Evolutionary conservation across 2,888 invertebrate genomes (phyloP), one percentile per base, ranked within the genome.

Genomic region (Patella pellucida): DNA sequence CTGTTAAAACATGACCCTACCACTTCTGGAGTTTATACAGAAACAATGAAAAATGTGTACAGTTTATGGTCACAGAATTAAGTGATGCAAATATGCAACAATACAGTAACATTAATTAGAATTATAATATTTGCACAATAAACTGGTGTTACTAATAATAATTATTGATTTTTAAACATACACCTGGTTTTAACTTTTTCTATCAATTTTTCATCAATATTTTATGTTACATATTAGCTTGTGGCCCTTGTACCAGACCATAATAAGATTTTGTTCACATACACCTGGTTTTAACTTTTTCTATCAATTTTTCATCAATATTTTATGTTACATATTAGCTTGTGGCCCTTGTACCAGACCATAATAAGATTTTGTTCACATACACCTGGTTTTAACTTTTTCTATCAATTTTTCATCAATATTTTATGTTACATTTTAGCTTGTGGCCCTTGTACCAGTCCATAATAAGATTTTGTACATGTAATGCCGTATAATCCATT

Each of bases 61-160:
- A 41, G 41, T 71, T 27, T 41, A 27, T 69, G 31, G 41, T 19
- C 52, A 16, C 52, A 19, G 23, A 16, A 31, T 23, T 23, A 73
- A 69, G 19, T 19, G 52, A 69, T 41, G 19, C 19, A 12, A 69
- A 31, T 54, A 19, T 16, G 52, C 52, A 41, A 52, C 27, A 67
- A 62, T n/a, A 19, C 1, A 71, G 72, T 16, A 71, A 78, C 78
- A 73, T 76, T 74, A 14, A 27, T 69, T 70, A 68, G 75, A 7
- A n/a, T 23, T 52, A 54, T 19, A 52, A 41, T 23, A 54, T 68
- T 52, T 56, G 72, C 71, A 69, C 52, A 41, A 72, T 52, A 52
- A 51, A 56, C 41, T 19, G 62, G 52, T 27, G 70, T 54, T 23
- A 73, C 41, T 41, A 41, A 41, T 41, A 41, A 41, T 9, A 41